Evolutionary conservation across 2,888 invertebrate species (phyloP), one percentile per base, ranked within the genome.

Genomic region (Lasioglossum morio): DNA sequence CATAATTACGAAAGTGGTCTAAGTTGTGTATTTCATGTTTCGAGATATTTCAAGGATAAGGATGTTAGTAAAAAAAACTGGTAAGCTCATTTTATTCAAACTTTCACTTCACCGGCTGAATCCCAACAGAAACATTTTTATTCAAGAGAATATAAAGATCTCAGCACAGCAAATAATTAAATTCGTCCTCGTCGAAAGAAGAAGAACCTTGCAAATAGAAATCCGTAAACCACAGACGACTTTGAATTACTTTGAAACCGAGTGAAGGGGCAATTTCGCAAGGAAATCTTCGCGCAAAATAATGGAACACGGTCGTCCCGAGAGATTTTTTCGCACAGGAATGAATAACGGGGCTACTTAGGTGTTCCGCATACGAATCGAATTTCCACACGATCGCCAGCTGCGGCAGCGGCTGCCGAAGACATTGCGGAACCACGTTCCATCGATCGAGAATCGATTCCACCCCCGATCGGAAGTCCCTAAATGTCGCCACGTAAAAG

Each of bases 401-500:
- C 66, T 69, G 34, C 37, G 34, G 66, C 60, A 27, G 60, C 30
- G 14, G 2, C 63, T 30, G 63, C 30, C 63, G 16, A 63, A 63
- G 63, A 63, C 63, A 30, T 63, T 63, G 63, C 63, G 63, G 63
- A 69, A 27, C 19, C 53, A 43, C 43, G 57, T 72, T 48, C 48
- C 43, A 69, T 57, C 70, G 81, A 63, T 57, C 73, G 40, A 14
- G 74, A 48, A 69, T 79, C 70, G 34, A 73, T 74, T 72, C 78
- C 37, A 14, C 23, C 14, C 23, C 46, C 60, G 4, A 43, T 53
- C 23, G 46, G 73, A 37, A 74, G 60, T 40, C 37, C 76, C 63
- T 43, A 69, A 77, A 81, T 77, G 72, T 75, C 72, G 27, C 57
- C 43, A 46, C 69, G 72, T 70, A 53, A 74, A 77, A 69, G 57